phyloP scores from a whole-genome alignment of 2,797 vertebrate genomes.

The Taenioides sp. region DNA sequence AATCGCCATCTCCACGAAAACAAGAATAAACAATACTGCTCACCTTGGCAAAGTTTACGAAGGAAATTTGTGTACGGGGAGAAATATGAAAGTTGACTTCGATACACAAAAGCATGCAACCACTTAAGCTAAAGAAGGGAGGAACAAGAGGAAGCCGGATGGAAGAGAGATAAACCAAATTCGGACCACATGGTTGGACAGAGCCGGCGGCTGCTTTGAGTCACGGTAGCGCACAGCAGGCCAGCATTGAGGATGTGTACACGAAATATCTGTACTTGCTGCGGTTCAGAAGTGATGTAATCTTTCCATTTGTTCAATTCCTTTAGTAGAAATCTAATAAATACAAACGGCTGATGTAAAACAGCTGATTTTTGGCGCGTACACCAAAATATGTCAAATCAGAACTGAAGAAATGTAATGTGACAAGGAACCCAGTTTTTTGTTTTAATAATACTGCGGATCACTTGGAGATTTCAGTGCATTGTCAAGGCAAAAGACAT shows the following conservation, averaged over 20 bases:
- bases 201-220: conserved; percentile 65
- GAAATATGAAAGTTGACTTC: conserved; percentile 31
- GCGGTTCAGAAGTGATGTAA: conserved; percentile 2
- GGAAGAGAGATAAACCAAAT: conserved; percentile 73
- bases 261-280: conserved; percentile 12
- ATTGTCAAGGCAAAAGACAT: not conserved
- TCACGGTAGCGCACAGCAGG: conserved; percentile 62
- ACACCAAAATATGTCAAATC: not conserved
- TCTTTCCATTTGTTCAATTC: conserved; percentile 13
- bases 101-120: conserved; percentile 63
- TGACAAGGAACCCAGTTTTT: not conserved
- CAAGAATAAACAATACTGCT: conserved; percentile 39
- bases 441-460: not conserved
- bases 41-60: conserved; percentile 38
- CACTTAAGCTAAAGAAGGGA: conserved; percentile 58
- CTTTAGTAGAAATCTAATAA: conserved; percentile 7
- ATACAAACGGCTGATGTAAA: not conserved
- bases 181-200: conserved; percentile 64
- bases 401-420: not conserved
- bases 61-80: conserved; percentile 14
- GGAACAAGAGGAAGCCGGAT: conserved; percentile 68
- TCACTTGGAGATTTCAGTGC: not conserved
- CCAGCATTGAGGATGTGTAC: conserved; percentile 24
- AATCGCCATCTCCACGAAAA: conserved; percentile 27
- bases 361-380: not conserved